Conservation (phyloP, 2,113 vertebrate genomes). For the Ceyx margarethae region DNA sequence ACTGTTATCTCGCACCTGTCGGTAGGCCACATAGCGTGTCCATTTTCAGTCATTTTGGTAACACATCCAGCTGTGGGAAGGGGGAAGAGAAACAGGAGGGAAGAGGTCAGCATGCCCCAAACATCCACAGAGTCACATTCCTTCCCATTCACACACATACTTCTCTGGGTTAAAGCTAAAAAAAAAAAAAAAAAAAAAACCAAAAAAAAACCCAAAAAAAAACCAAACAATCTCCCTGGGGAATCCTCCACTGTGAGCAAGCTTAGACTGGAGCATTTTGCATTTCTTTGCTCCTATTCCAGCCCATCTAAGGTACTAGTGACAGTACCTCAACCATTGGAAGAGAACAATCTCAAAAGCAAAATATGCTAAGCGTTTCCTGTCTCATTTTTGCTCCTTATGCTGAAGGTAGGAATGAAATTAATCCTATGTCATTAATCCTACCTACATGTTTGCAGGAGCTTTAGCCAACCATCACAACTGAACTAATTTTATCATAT, state of each 20-base stretch:
- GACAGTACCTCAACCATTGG: not conserved
- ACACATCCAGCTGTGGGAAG: not conserved
- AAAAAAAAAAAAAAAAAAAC: not conserved
- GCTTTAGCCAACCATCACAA: not conserved
- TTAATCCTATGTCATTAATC: not conserved
- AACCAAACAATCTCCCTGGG: not conserved
- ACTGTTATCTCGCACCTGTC: not conserved
- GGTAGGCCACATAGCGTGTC: not conserved
- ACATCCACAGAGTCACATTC: not conserved
- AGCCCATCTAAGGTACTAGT: not conserved
- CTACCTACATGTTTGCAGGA: not conserved
- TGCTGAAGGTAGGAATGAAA: not conserved
- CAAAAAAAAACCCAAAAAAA: not conserved
- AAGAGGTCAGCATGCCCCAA: not conserved
- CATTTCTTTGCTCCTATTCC: not conserved
- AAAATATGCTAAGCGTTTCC: not conserved
- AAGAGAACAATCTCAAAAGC: not conserved
- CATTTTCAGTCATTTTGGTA: not conserved
- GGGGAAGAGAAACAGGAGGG: not conserved
- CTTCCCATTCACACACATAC: not conserved
- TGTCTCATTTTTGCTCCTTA: not conserved
- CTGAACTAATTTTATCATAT: not conserved
- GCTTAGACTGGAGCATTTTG: not conserved
- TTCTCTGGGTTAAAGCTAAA: not conserved
- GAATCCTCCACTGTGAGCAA: not conserved